phyloP scores from a whole-genome alignment of 2,113 vertebrate species.

The Charina bottae region DNA sequence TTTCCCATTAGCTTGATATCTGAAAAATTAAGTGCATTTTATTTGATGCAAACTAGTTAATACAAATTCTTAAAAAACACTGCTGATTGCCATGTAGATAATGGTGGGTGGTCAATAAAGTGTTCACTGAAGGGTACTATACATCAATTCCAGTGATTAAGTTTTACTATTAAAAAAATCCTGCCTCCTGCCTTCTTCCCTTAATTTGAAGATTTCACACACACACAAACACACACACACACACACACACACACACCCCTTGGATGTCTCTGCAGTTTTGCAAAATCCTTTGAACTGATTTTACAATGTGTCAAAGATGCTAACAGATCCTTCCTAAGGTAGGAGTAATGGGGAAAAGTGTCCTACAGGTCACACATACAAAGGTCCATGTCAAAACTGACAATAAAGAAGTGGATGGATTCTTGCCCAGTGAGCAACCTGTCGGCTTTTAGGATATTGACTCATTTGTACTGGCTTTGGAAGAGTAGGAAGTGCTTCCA shows the following conservation, averaged over 20 bases:
- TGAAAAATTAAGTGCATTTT: conserved; percentile 25
- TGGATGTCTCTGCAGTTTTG: neutral
- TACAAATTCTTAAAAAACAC: conserved; percentile 31
- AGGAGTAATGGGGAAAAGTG: neutral
- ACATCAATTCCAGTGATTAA: conserved; percentile 27
- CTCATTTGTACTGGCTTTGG: too few species aligned
- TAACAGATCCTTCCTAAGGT: neutral
- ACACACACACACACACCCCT: neutral
- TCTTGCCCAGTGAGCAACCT: too few species aligned
- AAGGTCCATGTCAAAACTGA: too few species aligned
- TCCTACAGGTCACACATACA: neutral
- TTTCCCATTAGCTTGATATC: conserved; percentile 24
- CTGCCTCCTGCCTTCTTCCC: neutral
- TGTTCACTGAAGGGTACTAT: conserved; percentile 45
- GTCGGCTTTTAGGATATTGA: too few species aligned
- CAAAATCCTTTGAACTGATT: neutral
- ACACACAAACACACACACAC: neutral
- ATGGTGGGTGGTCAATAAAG: conserved; percentile 40
- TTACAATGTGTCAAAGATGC: too few species aligned
- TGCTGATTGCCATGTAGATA: conserved; percentile 48
- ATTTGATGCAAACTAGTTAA: conserved; percentile 38
- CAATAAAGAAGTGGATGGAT: too few species aligned
- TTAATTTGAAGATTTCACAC: neutral
- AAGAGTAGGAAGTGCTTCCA: too few species aligned
- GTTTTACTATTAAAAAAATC: conserved; percentile 14